phyloP scores from a whole-genome alignment of 2,113 vertebrate genomes.

The Periophthalmus modestus region DNA sequence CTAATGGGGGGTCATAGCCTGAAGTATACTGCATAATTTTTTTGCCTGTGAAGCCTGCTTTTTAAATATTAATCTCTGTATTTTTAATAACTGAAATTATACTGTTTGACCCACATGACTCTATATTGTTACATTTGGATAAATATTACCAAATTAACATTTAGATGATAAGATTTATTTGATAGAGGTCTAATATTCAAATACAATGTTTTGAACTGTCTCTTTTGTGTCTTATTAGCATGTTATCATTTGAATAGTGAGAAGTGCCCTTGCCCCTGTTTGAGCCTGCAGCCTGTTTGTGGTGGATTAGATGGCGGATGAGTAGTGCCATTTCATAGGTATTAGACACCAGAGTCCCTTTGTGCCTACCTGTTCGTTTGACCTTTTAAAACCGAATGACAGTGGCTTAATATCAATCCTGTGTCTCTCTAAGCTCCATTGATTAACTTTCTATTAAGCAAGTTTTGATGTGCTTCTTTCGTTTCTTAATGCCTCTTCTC shows the following conservation, averaged over 20 bases:
- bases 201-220: constrained; percentile 19
- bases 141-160: background rate
- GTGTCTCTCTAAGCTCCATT: constrained; percentile 81
- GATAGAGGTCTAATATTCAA: background rate
- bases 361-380: constrained; percentile 85
- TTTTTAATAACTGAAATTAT: constrained; percentile 30
- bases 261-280: constrained; percentile 69
- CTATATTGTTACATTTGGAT: background rate
- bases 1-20: constrained; percentile 77
- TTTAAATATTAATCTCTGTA: constrained; percentile 74
- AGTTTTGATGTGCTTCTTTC: constrained; percentile 80
- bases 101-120: background rate
- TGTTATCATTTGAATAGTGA: constrained; percentile 41
- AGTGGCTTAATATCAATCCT: constrained; percentile 83
- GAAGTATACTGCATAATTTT: constrained; percentile 71
- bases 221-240: constrained; percentile 40
- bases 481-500: constrained; percentile 63
- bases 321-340: constrained; percentile 77
- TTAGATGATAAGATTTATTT: background rate
- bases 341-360: constrained; percentile 90
- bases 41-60: constrained; percentile 50
- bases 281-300: constrained; percentile 84
- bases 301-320: constrained; percentile 89
- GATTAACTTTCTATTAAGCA: constrained; percentile 95
- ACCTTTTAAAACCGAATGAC: constrained; percentile 85